Percentiles rank a stretch among this genome's conserved stretches.
These are phyloP conservation scores for Lamellibrachia luymesi DNA, from an alignment of 1,140 invertebrate genomes.

Conservation along the genomic window DNA sequence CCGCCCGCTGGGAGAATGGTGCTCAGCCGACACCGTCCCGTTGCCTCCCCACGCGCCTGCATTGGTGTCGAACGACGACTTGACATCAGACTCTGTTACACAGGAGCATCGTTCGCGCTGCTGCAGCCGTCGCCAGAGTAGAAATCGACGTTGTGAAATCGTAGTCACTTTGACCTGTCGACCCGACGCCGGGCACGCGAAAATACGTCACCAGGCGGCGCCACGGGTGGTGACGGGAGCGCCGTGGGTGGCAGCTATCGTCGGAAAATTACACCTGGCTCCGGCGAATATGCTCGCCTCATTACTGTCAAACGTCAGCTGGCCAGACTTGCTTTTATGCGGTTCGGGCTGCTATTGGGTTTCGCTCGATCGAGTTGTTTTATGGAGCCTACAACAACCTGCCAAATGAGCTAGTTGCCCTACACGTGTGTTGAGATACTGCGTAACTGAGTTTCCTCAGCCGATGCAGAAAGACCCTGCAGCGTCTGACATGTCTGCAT, in stretches of 20 bases:
- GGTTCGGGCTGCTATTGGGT: not conserved
- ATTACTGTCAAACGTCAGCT: not conserved
- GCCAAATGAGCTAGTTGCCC: not conserved
- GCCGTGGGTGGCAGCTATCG: not conserved
- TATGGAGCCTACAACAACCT: not conserved
- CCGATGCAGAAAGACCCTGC: not conserved
- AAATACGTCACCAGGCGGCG: not conserved
- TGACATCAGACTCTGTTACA: not conserved
- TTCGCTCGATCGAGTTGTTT: not conserved
- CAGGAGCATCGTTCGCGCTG: not conserved
- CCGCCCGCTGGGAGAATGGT: not conserved
- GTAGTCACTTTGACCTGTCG: not conserved
- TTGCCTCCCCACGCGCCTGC: not conserved
- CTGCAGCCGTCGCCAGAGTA: not conserved
- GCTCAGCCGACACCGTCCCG: not conserved
- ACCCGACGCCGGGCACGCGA: not conserved
- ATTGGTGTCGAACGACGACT: not conserved
- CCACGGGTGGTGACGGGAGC: not conserved
- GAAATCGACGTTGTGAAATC: not conserved
- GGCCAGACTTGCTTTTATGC: not conserved
- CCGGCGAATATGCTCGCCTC: not conserved
- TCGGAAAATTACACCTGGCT: not conserved
- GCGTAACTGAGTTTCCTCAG: not conserved
- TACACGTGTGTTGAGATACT: not conserved
- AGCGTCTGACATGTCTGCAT: not conserved